Evolutionary conservation across 1,140 invertebrate genomes (phyloP).

Genomic region (Magallana angulata): DNA sequence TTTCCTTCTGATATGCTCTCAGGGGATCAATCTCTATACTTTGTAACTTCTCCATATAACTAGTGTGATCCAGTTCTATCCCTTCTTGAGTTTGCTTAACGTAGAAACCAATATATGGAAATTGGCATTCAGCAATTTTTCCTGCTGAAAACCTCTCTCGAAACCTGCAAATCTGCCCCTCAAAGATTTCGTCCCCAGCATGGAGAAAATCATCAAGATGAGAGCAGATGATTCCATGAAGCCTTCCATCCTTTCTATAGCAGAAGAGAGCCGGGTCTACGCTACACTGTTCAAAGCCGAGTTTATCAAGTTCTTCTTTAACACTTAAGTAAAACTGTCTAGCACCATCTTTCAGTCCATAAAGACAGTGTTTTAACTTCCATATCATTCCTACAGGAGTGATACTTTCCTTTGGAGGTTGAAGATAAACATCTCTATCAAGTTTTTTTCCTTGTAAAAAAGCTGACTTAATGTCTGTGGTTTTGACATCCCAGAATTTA

Average conservation of each 20-base stretch:
- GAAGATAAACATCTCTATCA: constrained; percentile 51
- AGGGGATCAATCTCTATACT: constrained; percentile 34
- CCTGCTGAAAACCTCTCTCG: constrained; percentile 54
- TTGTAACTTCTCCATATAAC: constrained; percentile 51
- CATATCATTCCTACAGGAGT: constrained; percentile 39
- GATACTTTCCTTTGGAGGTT: constrained; percentile 50
- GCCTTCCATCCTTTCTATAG: too few relatives aligned
- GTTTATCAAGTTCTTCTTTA: too few relatives aligned
- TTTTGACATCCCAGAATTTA: constrained; percentile 54
- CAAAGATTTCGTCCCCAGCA: neutral
- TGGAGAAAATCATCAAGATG: too few relatives aligned
- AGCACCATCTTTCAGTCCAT: too few relatives aligned
- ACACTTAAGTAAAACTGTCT: too few relatives aligned
- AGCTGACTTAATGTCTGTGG: constrained; percentile 58
- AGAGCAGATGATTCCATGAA: too few relatives aligned
- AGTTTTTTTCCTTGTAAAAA: constrained; percentile 54
- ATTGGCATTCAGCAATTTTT: constrained; percentile 55
- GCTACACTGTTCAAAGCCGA: too few relatives aligned
- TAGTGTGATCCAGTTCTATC: constrained; percentile 49
- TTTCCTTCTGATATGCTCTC: constrained; percentile 25
- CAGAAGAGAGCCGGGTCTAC: too few relatives aligned
- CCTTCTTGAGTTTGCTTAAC: constrained; percentile 19
- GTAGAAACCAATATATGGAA: constrained; percentile 53
- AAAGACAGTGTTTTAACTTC: neutral
- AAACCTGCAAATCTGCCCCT: constrained; percentile 48